These are phyloP conservation scores for Anorthoa munda DNA, from an alignment of 2,888 invertebrate genomes.

Conservation along the genomic window DNA sequence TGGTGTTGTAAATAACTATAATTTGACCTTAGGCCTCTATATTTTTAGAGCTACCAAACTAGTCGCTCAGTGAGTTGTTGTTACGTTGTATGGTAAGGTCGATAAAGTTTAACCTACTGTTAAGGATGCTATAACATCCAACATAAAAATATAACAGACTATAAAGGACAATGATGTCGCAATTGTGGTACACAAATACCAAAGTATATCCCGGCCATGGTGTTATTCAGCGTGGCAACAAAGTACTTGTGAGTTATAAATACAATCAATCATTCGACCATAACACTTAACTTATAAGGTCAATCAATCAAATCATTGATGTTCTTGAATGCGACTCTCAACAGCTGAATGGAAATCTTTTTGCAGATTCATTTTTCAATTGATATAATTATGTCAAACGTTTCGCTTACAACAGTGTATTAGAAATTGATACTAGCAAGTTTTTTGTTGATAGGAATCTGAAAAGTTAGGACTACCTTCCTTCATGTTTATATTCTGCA, in stretches of 20 bases:
- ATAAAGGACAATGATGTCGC: background rate
- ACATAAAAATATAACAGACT: background rate
- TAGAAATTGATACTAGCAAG: background rate
- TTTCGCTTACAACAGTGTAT: background rate
- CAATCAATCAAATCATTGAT: constrained; percentile 52
- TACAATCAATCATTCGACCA: constrained; percentile 45
- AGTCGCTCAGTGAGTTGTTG: background rate
- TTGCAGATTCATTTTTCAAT: constrained; percentile 45
- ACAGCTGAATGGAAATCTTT: constrained; percentile 40
- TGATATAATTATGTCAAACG: constrained; percentile 26
- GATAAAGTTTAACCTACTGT: no score
- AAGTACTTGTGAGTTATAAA: constrained; percentile 40
- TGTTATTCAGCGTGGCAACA: constrained; percentile 22
- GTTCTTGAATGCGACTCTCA: constrained; percentile 37
- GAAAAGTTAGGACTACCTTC: background rate
- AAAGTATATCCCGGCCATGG: background rate
- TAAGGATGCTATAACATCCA: background rate
- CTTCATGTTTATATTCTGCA: no score
- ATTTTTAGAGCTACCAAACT: background rate
- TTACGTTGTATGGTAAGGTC: background rate
- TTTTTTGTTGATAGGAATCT: background rate
- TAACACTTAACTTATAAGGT: constrained; percentile 50
- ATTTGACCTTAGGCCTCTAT: background rate
- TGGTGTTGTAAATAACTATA: background rate
- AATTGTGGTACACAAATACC: background rate